Percentiles rank a stretch among this genome's conserved stretches.
These are phyloP conservation scores for Hestina assimilis DNA, from an alignment of 1,140 invertebrate species.

Conservation along the genomic window DNA sequence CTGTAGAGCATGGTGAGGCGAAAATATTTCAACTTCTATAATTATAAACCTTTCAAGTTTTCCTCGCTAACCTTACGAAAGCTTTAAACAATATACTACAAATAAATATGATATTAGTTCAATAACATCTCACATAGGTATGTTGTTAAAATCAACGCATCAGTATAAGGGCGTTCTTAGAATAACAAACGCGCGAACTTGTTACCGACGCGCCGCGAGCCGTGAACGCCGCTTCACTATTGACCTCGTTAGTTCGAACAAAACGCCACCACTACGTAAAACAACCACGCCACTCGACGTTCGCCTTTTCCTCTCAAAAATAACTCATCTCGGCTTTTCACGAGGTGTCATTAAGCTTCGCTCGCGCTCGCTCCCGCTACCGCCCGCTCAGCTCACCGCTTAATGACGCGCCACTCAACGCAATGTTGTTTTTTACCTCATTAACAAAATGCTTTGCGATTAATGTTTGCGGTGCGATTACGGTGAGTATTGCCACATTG, in stretches of 20 bases:
- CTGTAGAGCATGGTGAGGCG: too few species aligned
- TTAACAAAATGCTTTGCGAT: slow-evolving; percentile 64
- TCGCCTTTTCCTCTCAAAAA: slow-evolving; percentile 76
- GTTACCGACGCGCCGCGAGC: slow-evolving; percentile 54
- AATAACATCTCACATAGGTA: slow-evolving; percentile 10
- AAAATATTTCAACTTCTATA: too few species aligned
- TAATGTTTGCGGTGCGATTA: slow-evolving; percentile 54
- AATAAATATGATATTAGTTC: not conserved
- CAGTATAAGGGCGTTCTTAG: slow-evolving; percentile 30
- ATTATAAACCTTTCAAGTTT: too few species aligned
- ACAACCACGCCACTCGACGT: slow-evolving; percentile 71
- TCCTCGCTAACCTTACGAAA: too few species aligned
- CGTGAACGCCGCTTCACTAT: slow-evolving; percentile 64
- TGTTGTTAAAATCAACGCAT: slow-evolving; percentile 11
- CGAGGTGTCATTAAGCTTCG: slow-evolving; percentile 72
- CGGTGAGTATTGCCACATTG: slow-evolving; percentile 37
- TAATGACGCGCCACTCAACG: slow-evolving; percentile 61
- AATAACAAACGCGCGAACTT: slow-evolving; percentile 52
- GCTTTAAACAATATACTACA: too few species aligned
- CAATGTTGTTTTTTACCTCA: slow-evolving; percentile 65
- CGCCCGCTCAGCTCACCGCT: slow-evolving; percentile 30
- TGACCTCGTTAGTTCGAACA: slow-evolving; percentile 76
- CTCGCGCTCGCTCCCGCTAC: slow-evolving; percentile 37
- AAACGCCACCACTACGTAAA: slow-evolving; percentile 63
- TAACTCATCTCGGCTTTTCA: slow-evolving; percentile 76